Percentiles rank a stretch among this genome's conserved stretches.
Conservation (phyloP, 2,113 vertebrate genomes). For the Forbesichthys agassizii region DNA sequence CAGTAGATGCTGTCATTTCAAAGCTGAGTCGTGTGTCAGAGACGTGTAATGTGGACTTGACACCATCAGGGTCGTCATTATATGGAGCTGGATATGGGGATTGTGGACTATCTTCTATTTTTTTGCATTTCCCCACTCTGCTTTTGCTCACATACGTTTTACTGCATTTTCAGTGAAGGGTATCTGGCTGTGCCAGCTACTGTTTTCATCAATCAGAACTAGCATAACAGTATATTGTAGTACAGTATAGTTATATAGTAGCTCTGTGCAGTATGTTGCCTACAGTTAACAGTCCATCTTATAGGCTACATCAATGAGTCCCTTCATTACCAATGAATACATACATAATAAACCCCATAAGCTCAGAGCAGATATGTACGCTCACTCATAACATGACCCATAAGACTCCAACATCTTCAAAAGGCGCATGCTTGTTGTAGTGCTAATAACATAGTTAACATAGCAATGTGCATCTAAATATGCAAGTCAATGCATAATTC, state of each 20-base stretch:
- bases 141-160: background rate
- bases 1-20: background rate
- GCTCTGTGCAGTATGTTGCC: too few species aligned
- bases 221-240: too few species aligned
- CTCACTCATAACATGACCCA: background rate
- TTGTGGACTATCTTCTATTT: background rate
- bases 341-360: constrained; percentile 1
- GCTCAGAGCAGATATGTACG: constrained; percentile 8
- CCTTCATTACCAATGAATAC: background rate
- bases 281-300: too few species aligned
- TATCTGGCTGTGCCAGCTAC: background rate
- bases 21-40: background rate
- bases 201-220: background rate
- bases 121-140: background rate
- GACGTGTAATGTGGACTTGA: background rate
- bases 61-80: background rate
- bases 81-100: background rate
- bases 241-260: too few species aligned
- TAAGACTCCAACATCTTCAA: constrained; percentile 17
- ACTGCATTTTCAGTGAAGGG: background rate
- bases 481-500: background rate
- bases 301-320: background rate
- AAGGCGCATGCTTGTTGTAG: constrained; percentile 34
- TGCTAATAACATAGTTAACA: constrained; percentile 9
- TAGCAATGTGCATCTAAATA: constrained; percentile 1